These are phyloP conservation scores for Heterohyrax brucei DNA, from an alignment of 2,797 vertebrate species.

Conservation along the genomic window DNA sequence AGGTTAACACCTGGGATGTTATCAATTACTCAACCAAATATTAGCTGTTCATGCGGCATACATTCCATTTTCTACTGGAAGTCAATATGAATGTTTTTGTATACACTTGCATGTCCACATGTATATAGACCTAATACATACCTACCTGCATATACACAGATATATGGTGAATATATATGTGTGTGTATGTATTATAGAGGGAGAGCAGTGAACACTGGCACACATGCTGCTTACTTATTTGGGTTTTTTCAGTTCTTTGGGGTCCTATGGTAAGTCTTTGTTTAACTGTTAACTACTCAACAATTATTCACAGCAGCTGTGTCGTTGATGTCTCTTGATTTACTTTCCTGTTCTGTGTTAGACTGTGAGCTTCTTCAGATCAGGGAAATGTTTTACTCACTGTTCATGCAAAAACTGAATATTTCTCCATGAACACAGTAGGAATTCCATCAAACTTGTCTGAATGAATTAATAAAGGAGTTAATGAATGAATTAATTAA, in stretches of 20 bases:
- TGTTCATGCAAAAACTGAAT: background rate
- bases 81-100: background rate
- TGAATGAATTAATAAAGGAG: background rate
- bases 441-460: background rate
- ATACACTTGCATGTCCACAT: no score
- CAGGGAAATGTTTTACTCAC: background rate
- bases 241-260: no score
- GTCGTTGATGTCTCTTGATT: background rate
- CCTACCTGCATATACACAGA: no score
- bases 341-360: background rate
- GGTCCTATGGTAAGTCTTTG: no score
- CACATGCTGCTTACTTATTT: no score
- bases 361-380: background rate
- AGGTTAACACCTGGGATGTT: background rate
- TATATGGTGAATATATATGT: no score
- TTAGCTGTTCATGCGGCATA: background rate
- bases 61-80: accelerated
- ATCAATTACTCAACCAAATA: background rate
- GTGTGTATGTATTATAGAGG: no score
- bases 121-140: no score
- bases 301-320: background rate
- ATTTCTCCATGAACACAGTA: background rate
- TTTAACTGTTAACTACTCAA: background rate
- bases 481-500: background rate
- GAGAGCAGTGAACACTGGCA: no score